These are phyloP conservation scores for Prionailurus bengalensis DNA, from an alignment of 2,113 vertebrate species.

Conservation along the genomic window DNA sequence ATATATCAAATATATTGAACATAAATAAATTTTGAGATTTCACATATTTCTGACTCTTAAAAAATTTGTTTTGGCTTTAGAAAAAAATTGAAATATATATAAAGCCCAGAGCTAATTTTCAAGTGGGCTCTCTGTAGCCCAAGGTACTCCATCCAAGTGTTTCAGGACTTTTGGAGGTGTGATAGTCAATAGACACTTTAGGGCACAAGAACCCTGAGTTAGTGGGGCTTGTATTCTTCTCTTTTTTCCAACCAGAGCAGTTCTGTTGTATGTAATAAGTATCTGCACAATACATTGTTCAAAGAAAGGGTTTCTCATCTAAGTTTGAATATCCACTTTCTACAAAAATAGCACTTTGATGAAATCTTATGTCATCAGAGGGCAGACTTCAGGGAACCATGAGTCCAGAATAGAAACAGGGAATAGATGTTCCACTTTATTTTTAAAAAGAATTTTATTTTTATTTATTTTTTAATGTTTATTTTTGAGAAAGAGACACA, in stretches of 20 bases:
- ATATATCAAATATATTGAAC: background rate
- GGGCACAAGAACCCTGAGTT: background rate
- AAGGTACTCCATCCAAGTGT: background rate
- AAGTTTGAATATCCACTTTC: background rate
- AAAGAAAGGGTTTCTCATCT: background rate
- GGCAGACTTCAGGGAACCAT: background rate
- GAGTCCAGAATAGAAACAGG: background rate
- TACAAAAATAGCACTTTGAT: background rate
- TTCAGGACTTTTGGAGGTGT: background rate
- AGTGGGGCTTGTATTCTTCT: background rate
- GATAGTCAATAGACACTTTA: background rate
- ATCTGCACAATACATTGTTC: background rate
- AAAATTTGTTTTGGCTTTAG: slow-evolving; percentile 19
- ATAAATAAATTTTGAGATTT: background rate
- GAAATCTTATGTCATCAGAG: background rate
- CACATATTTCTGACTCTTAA: slow-evolving; percentile 5
- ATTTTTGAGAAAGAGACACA: no score
- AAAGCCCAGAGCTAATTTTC: background rate
- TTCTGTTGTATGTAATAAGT: background rate
- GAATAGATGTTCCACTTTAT: background rate
- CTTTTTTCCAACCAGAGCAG: background rate
- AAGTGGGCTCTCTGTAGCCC: background rate
- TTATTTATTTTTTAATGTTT: no score
- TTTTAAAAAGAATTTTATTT: no score
- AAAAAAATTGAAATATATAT: background rate